Evolutionary conservation across 2,113 vertebrate species (phyloP).

Genomic region (Eleginops maclovinus): DNA sequence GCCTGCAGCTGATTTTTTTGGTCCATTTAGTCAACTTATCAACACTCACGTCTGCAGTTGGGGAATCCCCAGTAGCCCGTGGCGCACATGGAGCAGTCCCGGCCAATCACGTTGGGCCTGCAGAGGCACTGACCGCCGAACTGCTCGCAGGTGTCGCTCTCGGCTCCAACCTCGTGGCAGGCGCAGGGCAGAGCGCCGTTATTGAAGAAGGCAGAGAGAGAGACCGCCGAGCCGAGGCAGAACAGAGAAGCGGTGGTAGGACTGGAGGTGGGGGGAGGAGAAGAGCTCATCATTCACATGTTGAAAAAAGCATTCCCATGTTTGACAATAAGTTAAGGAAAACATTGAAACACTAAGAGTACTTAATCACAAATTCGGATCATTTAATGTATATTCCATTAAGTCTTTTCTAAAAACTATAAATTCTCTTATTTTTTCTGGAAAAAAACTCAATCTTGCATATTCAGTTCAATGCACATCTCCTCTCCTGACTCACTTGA

Average conservation of each 20-base stretch:
- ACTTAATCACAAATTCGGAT: no score
- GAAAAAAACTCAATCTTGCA: no score
- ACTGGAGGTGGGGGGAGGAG: conserved; percentile 67
- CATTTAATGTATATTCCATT: no score
- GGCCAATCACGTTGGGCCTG: conserved; percentile 90
- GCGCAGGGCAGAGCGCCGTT: conserved; percentile 90
- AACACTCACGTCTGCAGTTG: conserved; percentile 92
- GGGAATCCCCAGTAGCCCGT: conserved; percentile 98
- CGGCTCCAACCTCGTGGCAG: conserved; percentile 91
- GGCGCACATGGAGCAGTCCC: conserved; percentile 94
- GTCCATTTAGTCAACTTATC: neutral
- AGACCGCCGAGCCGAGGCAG: conserved; percentile 88
- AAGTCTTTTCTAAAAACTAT: no score
- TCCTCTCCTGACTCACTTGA: conserved; percentile 86
- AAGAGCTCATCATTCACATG: neutral
- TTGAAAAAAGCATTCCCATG: neutral
- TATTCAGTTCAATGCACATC: neutral
- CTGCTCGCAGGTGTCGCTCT: conserved; percentile 86
- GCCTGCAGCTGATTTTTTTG: neutral
- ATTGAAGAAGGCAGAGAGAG: conserved; percentile 95
- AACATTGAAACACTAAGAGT: neutral
- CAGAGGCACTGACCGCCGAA: conserved; percentile 94
- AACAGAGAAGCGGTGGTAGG: conserved; percentile 84
- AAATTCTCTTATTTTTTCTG: no score
- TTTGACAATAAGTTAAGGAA: neutral